A percentile compares a stretch with the other conserved stretches of the same genome.
Conservation (phyloP, 2,888 invertebrate genomes). For the Hirtodrosophila trivittata region DNA sequence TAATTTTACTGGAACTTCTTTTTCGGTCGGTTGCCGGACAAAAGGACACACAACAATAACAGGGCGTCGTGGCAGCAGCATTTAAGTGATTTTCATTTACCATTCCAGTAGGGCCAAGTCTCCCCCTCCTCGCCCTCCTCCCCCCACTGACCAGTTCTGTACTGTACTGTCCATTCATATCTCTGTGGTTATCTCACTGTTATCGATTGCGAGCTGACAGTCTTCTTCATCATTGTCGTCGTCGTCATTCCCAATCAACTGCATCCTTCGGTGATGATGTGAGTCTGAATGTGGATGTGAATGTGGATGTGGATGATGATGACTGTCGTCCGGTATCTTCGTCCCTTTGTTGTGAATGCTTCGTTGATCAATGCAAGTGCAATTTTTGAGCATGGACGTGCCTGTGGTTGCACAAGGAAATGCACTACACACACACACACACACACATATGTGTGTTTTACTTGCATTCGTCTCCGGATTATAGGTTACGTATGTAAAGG, state of each 20-base stretch:
- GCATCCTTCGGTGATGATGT: slow-evolving; percentile 27
- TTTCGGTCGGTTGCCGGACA: slow-evolving; percentile 41
- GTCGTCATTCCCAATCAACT: slow-evolving; percentile 44
- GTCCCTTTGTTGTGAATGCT: slow-evolving; percentile 48
- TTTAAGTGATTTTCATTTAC: slow-evolving; percentile 70
- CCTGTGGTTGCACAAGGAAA: slow-evolving; percentile 47
- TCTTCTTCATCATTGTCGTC: slow-evolving; percentile 4
- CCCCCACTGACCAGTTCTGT: slow-evolving; percentile 10
- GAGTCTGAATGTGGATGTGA: slow-evolving; percentile 17
- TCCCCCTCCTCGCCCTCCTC: slow-evolving; percentile 13
- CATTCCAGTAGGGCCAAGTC: slow-evolving; percentile 11
- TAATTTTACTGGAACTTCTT: slow-evolving; percentile 60
- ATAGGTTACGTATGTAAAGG: slow-evolving; percentile 23
- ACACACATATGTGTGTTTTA: not conserved
- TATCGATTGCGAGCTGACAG: slow-evolving; percentile 20
- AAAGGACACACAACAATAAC: slow-evolving; percentile 49
- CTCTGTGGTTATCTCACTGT: slow-evolving; percentile 22
- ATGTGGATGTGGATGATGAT: slow-evolving; percentile 30
- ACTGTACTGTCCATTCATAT: slow-evolving; percentile 23
- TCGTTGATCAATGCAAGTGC: slow-evolving; percentile 52
- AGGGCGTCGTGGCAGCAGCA: slow-evolving; percentile 39
- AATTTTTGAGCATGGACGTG: slow-evolving; percentile 50
- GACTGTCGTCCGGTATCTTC: slow-evolving; percentile 43
- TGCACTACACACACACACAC: slow-evolving; percentile 1
- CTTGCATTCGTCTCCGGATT: slow-evolving; percentile 18